These are phyloP conservation scores for Champsocephalus gunnari DNA, from an alignment of 2,797 vertebrate species.

Conservation along the genomic window DNA sequence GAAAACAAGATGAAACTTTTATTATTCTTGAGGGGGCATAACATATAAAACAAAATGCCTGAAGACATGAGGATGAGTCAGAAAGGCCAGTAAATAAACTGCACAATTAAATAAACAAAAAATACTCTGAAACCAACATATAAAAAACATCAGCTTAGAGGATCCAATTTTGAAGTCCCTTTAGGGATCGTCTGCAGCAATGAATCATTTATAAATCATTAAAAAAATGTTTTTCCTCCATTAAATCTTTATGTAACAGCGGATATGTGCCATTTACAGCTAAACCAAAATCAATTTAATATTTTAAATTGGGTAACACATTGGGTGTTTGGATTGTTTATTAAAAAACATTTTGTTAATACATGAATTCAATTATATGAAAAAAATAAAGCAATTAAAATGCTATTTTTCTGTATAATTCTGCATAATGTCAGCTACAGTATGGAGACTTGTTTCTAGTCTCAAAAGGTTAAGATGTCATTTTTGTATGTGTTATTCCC, in stretches of 20 bases:
- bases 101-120: background rate
- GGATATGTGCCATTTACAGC: background rate
- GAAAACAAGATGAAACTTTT: constrained; percentile 2
- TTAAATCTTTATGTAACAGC: background rate
- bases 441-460: too few relatives aligned
- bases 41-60: constrained; percentile 22
- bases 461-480: too few relatives aligned
- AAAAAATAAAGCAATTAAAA: background rate
- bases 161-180: background rate
- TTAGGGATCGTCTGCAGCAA: background rate
- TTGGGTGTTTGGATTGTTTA: background rate
- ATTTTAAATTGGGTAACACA: background rate
- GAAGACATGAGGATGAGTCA: background rate
- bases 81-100: background rate
- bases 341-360: background rate
- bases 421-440: too few relatives aligned
- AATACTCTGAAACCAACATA: background rate
- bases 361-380: background rate
- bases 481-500: too few relatives aligned
- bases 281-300: background rate
- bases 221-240: background rate
- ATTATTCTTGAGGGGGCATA: constrained; percentile 6
- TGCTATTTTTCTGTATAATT: too few relatives aligned
- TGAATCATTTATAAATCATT: background rate
- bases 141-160: background rate